A percentile compares a stretch with the other conserved stretches of the same genome.
phyloP scores from a whole-genome alignment of 2,888 invertebrate genomes.

The Elmis aenea region DNA sequence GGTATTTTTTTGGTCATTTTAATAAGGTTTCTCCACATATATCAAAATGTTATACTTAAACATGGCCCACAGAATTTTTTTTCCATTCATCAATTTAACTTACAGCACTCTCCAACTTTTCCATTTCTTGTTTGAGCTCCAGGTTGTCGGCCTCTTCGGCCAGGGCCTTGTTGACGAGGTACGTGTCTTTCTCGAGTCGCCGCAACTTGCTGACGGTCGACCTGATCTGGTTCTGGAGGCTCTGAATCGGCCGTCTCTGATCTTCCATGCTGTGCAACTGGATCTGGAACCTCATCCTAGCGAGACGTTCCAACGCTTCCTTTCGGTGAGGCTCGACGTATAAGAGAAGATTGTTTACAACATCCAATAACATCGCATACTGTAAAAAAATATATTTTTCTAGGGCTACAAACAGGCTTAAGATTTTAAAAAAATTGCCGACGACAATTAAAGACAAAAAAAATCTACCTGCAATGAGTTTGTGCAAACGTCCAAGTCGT shows the following conservation, averaged over 20 bases:
- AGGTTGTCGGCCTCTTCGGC: constrained; percentile 61
- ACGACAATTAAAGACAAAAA: constrained; percentile 1
- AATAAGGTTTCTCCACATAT: constrained; percentile 6
- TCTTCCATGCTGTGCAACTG: constrained; percentile 89
- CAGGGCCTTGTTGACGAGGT: constrained; percentile 75
- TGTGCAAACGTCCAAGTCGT: constrained; percentile 96
- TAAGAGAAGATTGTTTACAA: constrained; percentile 93
- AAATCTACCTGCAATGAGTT: constrained; percentile 73
- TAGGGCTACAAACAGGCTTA: too few relatives aligned
- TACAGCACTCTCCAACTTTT: constrained; percentile 66
- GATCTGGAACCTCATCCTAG: constrained; percentile 90
- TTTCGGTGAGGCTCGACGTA: constrained; percentile 95
- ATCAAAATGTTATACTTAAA: neutral
- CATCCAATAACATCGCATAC: constrained; percentile 96
- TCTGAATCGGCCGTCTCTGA: constrained; percentile 86
- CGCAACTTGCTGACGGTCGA: constrained; percentile 77
- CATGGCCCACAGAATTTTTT: neutral
- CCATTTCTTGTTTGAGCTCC: constrained; percentile 62
- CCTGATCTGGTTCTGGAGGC: constrained; percentile 77
- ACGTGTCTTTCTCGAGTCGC: constrained; percentile 83
- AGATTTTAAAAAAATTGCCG: too few relatives aligned
- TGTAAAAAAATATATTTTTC: constrained; percentile 47
- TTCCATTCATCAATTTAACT: too few relatives aligned
- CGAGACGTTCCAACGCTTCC: constrained; percentile 81
- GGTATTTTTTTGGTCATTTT: too few relatives aligned